Base-by-base conservation (phyloP, 2,797 vertebrate genomes). In the Cichlasoma orientale region DNA sequence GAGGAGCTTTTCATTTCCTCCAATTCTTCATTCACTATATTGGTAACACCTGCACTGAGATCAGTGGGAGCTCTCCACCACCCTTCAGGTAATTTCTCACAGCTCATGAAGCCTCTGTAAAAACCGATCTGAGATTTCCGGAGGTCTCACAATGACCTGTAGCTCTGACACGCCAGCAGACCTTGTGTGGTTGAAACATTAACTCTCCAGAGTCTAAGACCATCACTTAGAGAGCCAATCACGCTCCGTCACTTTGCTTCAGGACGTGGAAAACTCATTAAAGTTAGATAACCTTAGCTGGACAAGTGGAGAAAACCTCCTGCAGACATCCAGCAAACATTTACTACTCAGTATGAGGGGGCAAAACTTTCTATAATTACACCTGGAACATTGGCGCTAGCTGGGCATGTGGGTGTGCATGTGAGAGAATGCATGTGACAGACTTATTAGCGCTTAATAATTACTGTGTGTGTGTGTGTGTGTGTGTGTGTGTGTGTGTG, bases 261-360 rank as follows among this genome's bases (percentile, higher is more conserved):
- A 89, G 87, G 86, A 88, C 84, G 75, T 82, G 63, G 85, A 92
- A 92, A 94, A 93, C 84, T 90, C 86, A 93, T 93, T 93, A 92
- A 92, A 92, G 85, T 91, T 86, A 84, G 85, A 92, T 88, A 87
- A 91, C 82, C 86, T 84, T 33, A 84, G 87, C 29, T 84, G 89
- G 88, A 91, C 89, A 85, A 86, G 91, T 92, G 92, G 91, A 90
- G n/a, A 91, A 93, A 92, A 84, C 23, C 84, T 90, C 90, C 82
- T 72, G 78, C 56, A n/a, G 90, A 89, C 83, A 86, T 86, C 80
- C 83, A 79, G 89, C 68, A 23, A 78, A 86, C 85, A 85, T 90
- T 90, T 90, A 88, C 71, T 56, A 59, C 85, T 61, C 3, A 38
- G 83, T 86, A 86, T 85, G 78, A 84, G 72, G 79, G 83, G 85